phyloP scores from a whole-genome alignment of 1,140 invertebrate genomes.

The Drosophila pruinosa region DNA sequence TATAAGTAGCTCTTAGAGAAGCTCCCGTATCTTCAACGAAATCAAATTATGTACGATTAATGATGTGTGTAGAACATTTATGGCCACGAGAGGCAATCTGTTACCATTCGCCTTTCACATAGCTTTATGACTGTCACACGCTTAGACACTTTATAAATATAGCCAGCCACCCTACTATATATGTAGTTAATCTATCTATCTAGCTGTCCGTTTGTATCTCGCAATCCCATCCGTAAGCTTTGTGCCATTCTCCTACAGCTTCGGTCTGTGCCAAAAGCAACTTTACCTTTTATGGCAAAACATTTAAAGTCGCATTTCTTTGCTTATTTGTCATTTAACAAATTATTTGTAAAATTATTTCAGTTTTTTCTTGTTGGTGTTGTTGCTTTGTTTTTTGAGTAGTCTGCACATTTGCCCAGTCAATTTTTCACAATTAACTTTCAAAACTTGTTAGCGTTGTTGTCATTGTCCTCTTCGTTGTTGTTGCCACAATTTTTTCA shows the following conservation, averaged over 20 bases:
- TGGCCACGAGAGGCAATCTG: constrained; percentile 14
- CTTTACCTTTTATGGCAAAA: constrained; percentile 57
- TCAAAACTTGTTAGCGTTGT: constrained; percentile 34
- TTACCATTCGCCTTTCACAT: constrained; percentile 34
- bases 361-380: constrained; percentile 16
- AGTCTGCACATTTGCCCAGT: constrained; percentile 61
- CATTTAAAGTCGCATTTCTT: constrained; percentile 35
- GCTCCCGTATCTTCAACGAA: background rate
- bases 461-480: background rate
- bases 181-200: constrained; percentile 33
- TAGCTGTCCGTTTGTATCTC: constrained; percentile 20
- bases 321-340: constrained; percentile 48
- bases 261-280: background rate
- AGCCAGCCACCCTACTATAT: constrained; percentile 14
- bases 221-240: constrained; percentile 27
- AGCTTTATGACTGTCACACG: constrained; percentile 32
- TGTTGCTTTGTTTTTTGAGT: constrained; percentile 6
- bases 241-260: constrained; percentile 55
- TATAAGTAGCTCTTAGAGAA: background rate
- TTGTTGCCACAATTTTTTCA: constrained; percentile 1
- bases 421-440: constrained; percentile 79
- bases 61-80: constrained; percentile 45
- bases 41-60: constrained; percentile 33
- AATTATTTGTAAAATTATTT: constrained; percentile 61
- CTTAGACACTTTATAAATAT: constrained; percentile 32